phyloP scores from a whole-genome alignment of 2,113 vertebrate species.

The Podarcis muralis region DNA sequence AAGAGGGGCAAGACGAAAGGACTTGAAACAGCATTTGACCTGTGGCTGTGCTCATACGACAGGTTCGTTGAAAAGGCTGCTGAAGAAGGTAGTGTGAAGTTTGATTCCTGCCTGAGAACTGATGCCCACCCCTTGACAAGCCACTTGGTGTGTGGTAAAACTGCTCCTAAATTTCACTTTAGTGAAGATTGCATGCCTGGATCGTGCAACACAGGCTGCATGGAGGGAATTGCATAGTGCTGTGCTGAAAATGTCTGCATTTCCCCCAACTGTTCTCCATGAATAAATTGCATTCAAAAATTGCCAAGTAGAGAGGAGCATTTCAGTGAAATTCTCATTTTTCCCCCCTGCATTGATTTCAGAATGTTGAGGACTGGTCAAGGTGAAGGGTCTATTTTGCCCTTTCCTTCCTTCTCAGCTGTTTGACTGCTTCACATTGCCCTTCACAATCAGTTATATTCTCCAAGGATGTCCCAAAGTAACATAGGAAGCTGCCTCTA shows the following conservation, averaged over 20 bases:
- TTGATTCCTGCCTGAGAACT: neutral
- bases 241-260: no score
- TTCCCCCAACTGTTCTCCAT: no score
- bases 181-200: neutral
- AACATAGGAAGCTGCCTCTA: neutral
- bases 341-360: no score
- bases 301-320: no score
- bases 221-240: no score
- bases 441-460: neutral
- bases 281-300: no score
- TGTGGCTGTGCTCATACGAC: neutral
- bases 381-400: neutral
- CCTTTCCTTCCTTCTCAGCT: neutral
- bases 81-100: no score
- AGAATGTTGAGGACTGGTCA: neutral
- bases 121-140: neutral
- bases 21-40: neutral
- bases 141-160: neutral
- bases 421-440: no score
- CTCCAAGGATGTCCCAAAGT: neutral
- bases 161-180: neutral
- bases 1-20: neutral
- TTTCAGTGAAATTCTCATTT: no score
- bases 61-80: neutral
- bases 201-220: neutral